phyloP scores from a whole-genome alignment of 2,113 vertebrate species.

The Ciconia stormi region DNA sequence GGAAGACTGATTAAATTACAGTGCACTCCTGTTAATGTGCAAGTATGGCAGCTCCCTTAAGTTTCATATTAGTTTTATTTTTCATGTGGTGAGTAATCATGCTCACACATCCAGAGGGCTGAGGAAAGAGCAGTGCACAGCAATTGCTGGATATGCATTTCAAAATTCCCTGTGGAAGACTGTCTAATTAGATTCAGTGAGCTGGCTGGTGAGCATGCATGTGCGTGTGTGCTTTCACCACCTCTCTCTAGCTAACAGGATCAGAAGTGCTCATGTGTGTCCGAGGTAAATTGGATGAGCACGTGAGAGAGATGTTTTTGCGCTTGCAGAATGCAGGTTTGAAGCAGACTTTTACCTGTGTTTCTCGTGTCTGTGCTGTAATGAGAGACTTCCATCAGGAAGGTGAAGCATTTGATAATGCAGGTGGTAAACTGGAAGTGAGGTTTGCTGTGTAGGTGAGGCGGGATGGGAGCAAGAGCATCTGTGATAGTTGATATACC shows the following conservation, averaged over 20 bases:
- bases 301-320: background rate
- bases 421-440: background rate
- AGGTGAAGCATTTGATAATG: background rate
- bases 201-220: conserved; percentile 23
- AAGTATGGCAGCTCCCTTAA: background rate
- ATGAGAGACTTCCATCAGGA: background rate
- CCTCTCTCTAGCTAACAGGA: background rate
- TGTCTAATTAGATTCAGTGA: conserved; percentile 49
- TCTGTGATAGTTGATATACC: background rate
- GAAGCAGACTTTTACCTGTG: background rate
- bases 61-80: conserved; percentile 13
- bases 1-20: background rate
- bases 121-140: conserved; percentile 14
- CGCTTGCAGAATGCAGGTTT: background rate
- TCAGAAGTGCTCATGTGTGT: background rate
- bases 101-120: background rate
- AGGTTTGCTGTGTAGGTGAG: background rate
- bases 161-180: conserved; percentile 24
- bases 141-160: conserved; percentile 29
- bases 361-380: background rate
- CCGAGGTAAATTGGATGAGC: background rate
- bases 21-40: background rate
- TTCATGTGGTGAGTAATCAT: conserved; percentile 20
- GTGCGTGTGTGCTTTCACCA: conserved; percentile 2
- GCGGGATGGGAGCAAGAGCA: background rate